A percentile compares a stretch with the other conserved stretches of the same genome.
These are phyloP conservation scores for Cricetomys ansorgei DNA, from an alignment of 2,113 vertebrate genomes.

Conservation along the genomic window DNA sequence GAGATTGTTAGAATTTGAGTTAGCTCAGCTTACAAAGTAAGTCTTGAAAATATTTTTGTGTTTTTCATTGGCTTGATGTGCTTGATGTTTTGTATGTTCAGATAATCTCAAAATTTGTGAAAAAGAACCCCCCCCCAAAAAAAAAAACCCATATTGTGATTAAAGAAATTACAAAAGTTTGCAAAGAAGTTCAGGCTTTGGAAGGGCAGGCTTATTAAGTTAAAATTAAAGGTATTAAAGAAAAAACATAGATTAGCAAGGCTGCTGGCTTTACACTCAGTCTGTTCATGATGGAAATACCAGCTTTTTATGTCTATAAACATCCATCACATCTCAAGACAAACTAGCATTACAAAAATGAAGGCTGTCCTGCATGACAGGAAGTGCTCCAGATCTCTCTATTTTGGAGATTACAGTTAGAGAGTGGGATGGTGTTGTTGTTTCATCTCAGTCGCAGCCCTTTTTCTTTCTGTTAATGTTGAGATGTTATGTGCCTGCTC, in stretches of 20 bases:
- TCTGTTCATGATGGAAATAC: not conserved
- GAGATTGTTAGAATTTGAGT: constrained; percentile 96
- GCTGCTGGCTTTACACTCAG: not conserved
- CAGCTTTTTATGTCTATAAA: not conserved
- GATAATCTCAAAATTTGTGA: constrained; percentile 51
- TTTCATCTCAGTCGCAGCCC: not conserved
- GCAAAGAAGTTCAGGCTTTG: constrained; percentile 22
- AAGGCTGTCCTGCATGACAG: not conserved
- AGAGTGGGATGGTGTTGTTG: not conserved
- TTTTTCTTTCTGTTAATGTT: constrained; percentile 15
- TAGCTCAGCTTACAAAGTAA: constrained; percentile 98
- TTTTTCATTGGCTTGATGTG: constrained; percentile 41
- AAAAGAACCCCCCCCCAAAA: constrained; percentile 1
- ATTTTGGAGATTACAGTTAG: constrained; percentile 44
- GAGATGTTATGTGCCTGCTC: not conserved
- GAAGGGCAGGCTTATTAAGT: constrained; percentile 25
- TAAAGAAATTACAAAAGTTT: constrained; percentile 9
- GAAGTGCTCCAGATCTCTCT: not conserved
- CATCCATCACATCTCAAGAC: not conserved
- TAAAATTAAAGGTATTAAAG: constrained; percentile 21
- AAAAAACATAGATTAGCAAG: constrained; percentile 4
- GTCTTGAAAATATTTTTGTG: constrained; percentile 71
- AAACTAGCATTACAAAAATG: constrained; percentile 11
- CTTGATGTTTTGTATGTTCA: constrained; percentile 36
- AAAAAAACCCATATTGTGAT: constrained; percentile 48